Base-by-base conservation (phyloP, 2,888 invertebrate genomes). In the Taphrorychus bicolor region DNA sequence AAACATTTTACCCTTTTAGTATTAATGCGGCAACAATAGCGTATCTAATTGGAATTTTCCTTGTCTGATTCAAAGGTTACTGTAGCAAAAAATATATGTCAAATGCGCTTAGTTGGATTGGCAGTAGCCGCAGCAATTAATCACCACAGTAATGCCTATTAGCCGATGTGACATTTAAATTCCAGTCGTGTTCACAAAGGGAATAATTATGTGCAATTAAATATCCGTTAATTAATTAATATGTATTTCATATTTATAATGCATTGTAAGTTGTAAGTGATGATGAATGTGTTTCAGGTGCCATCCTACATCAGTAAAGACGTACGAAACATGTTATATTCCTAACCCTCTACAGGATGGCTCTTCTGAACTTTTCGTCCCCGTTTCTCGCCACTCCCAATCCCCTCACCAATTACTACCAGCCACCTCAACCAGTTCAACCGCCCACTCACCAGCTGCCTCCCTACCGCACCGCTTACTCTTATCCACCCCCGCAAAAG, bases 331-430 rank as follows among this genome's bases (percentile, higher is more conserved):
- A 66, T 61, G 61, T 40, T 61, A 40, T 14, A 14, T 16, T 48
- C 48, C 17, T 48, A 16, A 48, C 17, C 52, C 54, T 9, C 18
- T n/a, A n/a, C n/a, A n/a, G n/a, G 21, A 82, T 82, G 82, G 77
- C 82, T 42, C 71, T 82, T 42, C 71, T 81, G 54, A 82, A 82
- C 71, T 82, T 74, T 73, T 78, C 77, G 60, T 72, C 77, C 66
- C 81, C 82, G 3, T 81, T 76, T 66, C 69, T 77, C 69, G 78
- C 78, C 11, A 77, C 79, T 19, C 78, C 80, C 22, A 75, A 74
- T 16, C 79, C 79, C 7, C 74, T 78, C 1, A 71, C 77, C n/a
- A 71, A 76, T 19, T 78, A 76, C 58, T 78, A 75, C 64, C 77
- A 74, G 4, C 76, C 73, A 11, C 73, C 70, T 5, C 75, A 73